Evolutionary conservation across 2,113 vertebrate genomes (phyloP), one percentile per base, ranked within the genome.

Genomic region (Otis tarda): DNA sequence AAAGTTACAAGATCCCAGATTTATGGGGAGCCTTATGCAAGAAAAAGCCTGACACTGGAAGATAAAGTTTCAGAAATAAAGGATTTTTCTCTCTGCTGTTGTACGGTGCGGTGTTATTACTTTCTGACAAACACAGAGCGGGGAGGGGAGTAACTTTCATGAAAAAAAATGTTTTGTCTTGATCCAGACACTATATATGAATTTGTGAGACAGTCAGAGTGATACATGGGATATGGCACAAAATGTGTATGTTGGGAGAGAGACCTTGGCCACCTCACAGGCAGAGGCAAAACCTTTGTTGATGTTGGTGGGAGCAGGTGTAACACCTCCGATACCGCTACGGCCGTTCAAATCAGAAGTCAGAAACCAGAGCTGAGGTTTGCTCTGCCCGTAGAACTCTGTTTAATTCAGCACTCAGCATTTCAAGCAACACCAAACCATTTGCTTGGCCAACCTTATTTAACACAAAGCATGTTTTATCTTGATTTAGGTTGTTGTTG

Each of bases 401-500:
- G 3, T 4, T 4, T 78, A 68, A 78, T 60, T 61, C 86, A 56
- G 59, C 8, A 78, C 61, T 64, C 83, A 78, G 91, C 83, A 57
- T 87, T 95, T 91, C 45, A 64, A 93, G 90, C 77, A 90, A 71
- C 7, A 24, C 83, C 71, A 78, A 92, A 13, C 47, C 76, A 41
- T 96, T 94, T 89, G 52, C 90, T 84, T 89, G 95, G 92, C 73
- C 79, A 87, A 78, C 73, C 83, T 95, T 96, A 95, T 84, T 96
- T 93, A 96, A 95, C 83, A 94, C 21, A 89, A 94, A 90, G 87
- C 74, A 77, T 96, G 92, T 89, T 93, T 96, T 83, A 94, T 92
- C 93, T 91, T 94, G 89, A 91, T 95, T 95, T 94, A 93, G 91
- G 74, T 91, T 31, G 94, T 86, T 93, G 94, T 94, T 96, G 80